Percentiles rank a stretch among this genome's conserved stretches.
phyloP scores from a whole-genome alignment of 2,113 vertebrate species.

The Petrocephalus zakoni region DNA sequence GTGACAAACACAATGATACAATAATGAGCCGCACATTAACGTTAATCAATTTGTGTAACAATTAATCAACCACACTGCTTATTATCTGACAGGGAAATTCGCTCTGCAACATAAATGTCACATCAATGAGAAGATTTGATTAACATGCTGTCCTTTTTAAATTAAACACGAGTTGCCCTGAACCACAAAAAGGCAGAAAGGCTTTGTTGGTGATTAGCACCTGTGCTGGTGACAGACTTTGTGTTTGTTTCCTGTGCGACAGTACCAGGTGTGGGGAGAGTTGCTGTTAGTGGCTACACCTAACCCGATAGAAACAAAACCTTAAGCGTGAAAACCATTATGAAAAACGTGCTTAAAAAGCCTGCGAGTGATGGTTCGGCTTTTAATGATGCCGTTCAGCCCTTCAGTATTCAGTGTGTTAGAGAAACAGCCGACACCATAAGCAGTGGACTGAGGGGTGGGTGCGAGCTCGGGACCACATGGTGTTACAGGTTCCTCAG shows the following conservation, averaged over 20 bases:
- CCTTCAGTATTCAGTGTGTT: neutral
- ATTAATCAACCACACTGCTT: neutral
- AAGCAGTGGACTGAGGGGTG: neutral
- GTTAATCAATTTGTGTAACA: slow-evolving; percentile 9
- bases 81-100: neutral
- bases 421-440: neutral
- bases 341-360: neutral
- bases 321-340: neutral
- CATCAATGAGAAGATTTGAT: neutral
- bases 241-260: neutral
- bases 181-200: neutral
- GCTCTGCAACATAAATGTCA: slow-evolving; percentile 1
- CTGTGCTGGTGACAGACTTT: neutral
- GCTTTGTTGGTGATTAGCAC: neutral
- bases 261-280: neutral
- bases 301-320: neutral
- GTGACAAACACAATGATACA: neutral
- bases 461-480: neutral
- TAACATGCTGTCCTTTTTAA: neutral
- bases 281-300: neutral
- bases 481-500: neutral
- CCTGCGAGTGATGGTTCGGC: neutral
- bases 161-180: neutral
- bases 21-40: neutral
- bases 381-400: neutral